Percentiles rank a stretch among this genome's conserved stretches.
Evolutionary conservation across 1,140 invertebrate species (phyloP).

Genomic region (Achatina immaculata): DNA sequence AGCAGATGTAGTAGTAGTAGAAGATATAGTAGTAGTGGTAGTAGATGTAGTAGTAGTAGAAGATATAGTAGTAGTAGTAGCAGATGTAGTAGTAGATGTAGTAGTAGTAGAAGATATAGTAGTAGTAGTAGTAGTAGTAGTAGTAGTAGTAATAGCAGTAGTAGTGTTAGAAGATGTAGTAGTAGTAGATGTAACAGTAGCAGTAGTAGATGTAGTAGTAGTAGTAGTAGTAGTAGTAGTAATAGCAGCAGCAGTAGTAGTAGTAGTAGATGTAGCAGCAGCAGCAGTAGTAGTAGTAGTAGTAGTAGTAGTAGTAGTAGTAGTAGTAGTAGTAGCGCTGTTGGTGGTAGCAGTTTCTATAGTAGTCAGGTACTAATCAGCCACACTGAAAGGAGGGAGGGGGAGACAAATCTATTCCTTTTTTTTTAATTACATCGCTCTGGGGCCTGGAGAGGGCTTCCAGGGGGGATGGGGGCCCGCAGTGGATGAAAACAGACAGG

Average conservation of each 20-base stretch:
- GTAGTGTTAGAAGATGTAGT: too few species aligned
- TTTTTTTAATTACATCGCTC: too few species aligned
- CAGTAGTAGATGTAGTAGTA: not conserved
- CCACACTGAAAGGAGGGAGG: too few species aligned
- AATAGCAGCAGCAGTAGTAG: not conserved
- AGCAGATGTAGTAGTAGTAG: not conserved
- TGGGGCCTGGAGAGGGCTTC: too few species aligned
- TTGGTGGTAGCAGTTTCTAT: not conserved
- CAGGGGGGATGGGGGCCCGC: too few species aligned
- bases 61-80: not conserved
- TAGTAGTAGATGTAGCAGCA: too few species aligned
- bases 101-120: not conserved
- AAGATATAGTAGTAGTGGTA: not conserved
- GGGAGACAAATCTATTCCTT: too few species aligned
- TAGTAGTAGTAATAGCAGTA: not conserved
- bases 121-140: conserved; percentile 1
- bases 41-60: too few species aligned
- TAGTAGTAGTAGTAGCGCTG: not conserved
- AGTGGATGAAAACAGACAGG: too few species aligned
- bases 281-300: not conserved
- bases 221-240: not conserved
- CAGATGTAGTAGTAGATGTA: not conserved
- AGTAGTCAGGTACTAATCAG: not conserved
- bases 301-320: not conserved
- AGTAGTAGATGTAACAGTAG: not conserved